Conservation (phyloP, 2,888 invertebrate species). For the Fragum fragum region DNA sequence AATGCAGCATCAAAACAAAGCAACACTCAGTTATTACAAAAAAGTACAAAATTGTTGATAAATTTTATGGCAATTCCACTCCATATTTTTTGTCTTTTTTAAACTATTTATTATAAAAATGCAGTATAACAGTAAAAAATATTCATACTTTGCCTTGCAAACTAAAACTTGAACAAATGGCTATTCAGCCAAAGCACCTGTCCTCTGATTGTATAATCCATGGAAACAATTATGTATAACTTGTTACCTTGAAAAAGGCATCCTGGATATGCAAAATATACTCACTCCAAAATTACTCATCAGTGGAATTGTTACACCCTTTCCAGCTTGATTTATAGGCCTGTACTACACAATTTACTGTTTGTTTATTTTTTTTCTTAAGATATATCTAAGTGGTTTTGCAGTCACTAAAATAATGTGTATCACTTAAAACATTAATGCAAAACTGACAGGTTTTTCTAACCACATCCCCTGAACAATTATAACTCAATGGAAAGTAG, state of each 20-base stretch:
- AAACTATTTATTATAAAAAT: conserved; percentile 43
- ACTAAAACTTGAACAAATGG: conserved; percentile 67
- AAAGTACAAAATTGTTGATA: conserved; percentile 16
- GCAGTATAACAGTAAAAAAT: conserved; percentile 65
- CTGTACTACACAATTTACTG: too few species aligned
- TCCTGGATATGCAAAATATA: too few species aligned
- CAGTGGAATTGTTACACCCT: too few species aligned
- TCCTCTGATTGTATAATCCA: conserved; percentile 57
- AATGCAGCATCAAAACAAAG: conserved; percentile 27
- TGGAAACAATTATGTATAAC: conserved; percentile 33
- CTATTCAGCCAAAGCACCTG: conserved; percentile 66
- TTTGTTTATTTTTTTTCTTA: too few species aligned
- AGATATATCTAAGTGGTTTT: too few species aligned
- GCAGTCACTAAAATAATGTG: too few species aligned
- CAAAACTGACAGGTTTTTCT: too few species aligned
- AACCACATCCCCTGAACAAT: too few species aligned
- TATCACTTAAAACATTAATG: too few species aligned
- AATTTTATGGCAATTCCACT: conserved; percentile 24
- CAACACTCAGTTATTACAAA: conserved; percentile 13
- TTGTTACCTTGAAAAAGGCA: background rate
- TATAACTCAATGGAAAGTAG: too few species aligned
- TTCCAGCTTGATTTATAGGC: too few species aligned
- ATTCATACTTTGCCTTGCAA: conserved; percentile 60
- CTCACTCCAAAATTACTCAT: too few species aligned
- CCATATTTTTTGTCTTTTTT: conserved; percentile 21